These are phyloP conservation scores for Heliocidaris erythrogramma DNA, from an alignment of 35 echinoderm and acorn worm species.

Conservation along the genomic window DNA sequence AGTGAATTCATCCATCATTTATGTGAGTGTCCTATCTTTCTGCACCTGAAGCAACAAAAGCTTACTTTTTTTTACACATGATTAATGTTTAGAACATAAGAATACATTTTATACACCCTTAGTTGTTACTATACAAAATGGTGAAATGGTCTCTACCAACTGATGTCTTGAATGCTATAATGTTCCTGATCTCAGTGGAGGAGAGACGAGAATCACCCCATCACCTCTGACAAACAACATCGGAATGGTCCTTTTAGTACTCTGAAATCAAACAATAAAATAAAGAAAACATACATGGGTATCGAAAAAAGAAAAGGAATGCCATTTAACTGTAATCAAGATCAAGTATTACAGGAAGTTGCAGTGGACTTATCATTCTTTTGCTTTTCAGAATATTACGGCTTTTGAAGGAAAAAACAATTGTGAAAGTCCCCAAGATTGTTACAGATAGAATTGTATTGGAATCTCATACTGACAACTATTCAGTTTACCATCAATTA, in stretches of 20 bases:
- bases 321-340: neutral
- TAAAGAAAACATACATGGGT: neutral
- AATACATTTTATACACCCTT: neutral
- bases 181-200: constrained; percentile 83
- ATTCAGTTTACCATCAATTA: neutral
- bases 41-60: too few relatives aligned
- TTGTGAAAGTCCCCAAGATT: neutral
- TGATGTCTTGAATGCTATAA: constrained; percentile 54
- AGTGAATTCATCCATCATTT: too few relatives aligned
- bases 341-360: neutral
- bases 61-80: too few relatives aligned
- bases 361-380: neutral
- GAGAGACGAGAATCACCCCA: constrained; percentile 96
- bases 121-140: neutral
- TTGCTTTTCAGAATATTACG: neutral
- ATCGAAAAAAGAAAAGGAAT: neutral
- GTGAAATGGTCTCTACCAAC: neutral
- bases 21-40: too few relatives aligned
- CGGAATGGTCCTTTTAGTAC: constrained; percentile 85
- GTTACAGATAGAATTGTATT: neutral
- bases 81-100: neutral
- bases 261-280: constrained; percentile 60
- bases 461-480: neutral
- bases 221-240: constrained; percentile 98
- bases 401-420: neutral